Evolutionary conservation across 1,140 invertebrate species (phyloP).

Genomic region (Listronotus oregonensis): DNA sequence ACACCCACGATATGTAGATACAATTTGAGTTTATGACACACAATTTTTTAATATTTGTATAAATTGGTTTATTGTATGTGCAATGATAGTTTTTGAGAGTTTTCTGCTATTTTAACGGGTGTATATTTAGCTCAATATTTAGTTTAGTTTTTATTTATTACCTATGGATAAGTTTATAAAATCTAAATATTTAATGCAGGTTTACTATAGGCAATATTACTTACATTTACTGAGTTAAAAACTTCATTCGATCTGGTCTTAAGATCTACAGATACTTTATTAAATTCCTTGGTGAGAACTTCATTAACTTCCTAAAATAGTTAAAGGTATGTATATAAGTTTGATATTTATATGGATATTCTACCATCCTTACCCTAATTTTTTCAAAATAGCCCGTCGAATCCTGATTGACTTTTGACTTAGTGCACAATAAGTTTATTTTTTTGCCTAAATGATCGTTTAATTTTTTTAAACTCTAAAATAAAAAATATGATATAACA

Average conservation of each 20-base stretch:
- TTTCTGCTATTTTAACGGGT: too few relatives aligned
- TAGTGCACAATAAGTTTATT: constrained; percentile 14
- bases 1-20: too few relatives aligned
- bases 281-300: constrained; percentile 11
- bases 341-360: not conserved
- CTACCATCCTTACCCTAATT: constrained; percentile 7
- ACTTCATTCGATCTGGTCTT: not conserved
- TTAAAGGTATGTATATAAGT: not conserved
- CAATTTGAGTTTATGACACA: too few relatives aligned
- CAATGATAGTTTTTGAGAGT: too few relatives aligned
- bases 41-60: too few relatives aligned
- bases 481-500: constrained; percentile 14
- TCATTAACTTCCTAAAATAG: constrained; percentile 23
- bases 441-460: constrained; percentile 18
- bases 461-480: constrained; percentile 26
- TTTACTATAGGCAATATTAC: not conserved
- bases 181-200: too few relatives aligned
- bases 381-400: not conserved
- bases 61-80: too few relatives aligned
- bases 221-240: constrained; percentile 6
- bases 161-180: too few relatives aligned
- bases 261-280: not conserved
- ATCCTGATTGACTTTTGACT: not conserved
- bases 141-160: too few relatives aligned
- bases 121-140: too few relatives aligned